Evolutionary conservation across 2,888 invertebrate genomes (phyloP).

Genomic region (Ectobius pallidus): DNA sequence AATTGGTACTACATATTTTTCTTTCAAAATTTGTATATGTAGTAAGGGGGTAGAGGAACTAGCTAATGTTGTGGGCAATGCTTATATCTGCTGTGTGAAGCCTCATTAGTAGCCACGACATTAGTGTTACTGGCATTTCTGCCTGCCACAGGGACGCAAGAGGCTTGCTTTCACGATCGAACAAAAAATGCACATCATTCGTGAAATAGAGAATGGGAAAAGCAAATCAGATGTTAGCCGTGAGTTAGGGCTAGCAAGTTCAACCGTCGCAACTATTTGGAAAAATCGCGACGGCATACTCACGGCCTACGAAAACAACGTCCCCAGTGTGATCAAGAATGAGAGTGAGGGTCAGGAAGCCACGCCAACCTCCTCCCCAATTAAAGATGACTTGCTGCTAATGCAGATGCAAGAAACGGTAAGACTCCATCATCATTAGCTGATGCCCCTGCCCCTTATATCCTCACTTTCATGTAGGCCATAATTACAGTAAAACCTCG

Average conservation of each 20-base stretch:
- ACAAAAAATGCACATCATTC: slow-evolving; percentile 66
- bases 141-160: slow-evolving; percentile 60
- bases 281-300: slow-evolving; percentile 59
- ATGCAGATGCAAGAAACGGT: slow-evolving; percentile 32
- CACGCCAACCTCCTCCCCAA: slow-evolving; percentile 27
- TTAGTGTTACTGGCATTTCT: slow-evolving; percentile 26
- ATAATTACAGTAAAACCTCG: slow-evolving; percentile 17
- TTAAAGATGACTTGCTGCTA: slow-evolving; percentile 26
- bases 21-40: too few relatives aligned
- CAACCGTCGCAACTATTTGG: slow-evolving; percentile 64
- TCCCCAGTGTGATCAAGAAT: slow-evolving; percentile 22
- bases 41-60: too few relatives aligned
- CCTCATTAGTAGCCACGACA: slow-evolving; percentile 7
- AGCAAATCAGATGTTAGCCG: slow-evolving; percentile 64
- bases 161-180: slow-evolving; percentile 65
- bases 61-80: slow-evolving; percentile 5
- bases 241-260: slow-evolving; percentile 62
- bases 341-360: slow-evolving; percentile 26
- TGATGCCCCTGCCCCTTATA: slow-evolving; percentile 6
- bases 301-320: slow-evolving; percentile 39
- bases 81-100: background rate
- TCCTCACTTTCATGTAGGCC: slow-evolving; percentile 27
- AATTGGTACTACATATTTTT: too few relatives aligned
- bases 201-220: slow-evolving; percentile 63
- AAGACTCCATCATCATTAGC: slow-evolving; percentile 29